phyloP scores from a whole-genome alignment of 1,140 invertebrate genomes.

The Drosophila miranda region DNA sequence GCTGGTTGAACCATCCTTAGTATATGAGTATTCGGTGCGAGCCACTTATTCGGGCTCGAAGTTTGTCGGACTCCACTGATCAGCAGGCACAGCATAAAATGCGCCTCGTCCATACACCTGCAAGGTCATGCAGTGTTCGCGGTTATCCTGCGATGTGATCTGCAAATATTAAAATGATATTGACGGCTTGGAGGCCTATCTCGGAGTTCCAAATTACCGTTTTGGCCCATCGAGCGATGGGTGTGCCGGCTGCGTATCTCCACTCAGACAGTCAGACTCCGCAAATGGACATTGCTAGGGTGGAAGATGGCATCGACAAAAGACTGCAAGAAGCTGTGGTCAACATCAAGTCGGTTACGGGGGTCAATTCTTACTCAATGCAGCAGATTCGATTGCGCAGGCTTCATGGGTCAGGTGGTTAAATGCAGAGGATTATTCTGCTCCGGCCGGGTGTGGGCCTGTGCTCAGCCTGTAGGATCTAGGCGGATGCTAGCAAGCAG shows the following conservation, averaged over 20 bases:
- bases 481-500: too few species aligned
- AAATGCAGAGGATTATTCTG: constrained; percentile 59
- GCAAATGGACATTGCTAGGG: constrained; percentile 85
- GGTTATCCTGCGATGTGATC: too few species aligned
- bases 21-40: constrained; percentile 83
- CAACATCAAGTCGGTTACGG: too few species aligned
- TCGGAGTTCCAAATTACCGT: too few species aligned
- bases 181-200: too few species aligned
- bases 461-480: constrained; percentile 38
- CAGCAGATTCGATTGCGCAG: constrained; percentile 87
- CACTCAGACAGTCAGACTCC: constrained; percentile 83
- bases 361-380: constrained; percentile 37
- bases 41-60: constrained; percentile 82
- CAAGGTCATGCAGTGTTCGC: constrained; percentile 83
- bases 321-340: constrained; percentile 14
- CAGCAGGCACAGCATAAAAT: constrained; percentile 87
- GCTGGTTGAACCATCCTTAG: constrained; percentile 83
- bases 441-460: constrained; percentile 81
- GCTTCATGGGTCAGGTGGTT: constrained; percentile 84
- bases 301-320: constrained; percentile 80
- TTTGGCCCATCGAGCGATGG: constrained; percentile 82
- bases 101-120: constrained; percentile 84
- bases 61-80: constrained; percentile 83
- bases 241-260: constrained; percentile 82
- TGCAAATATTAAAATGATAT: too few species aligned